phyloP scores from a whole-genome alignment of 1,140 invertebrate genomes.

The Euura lappo region DNA sequence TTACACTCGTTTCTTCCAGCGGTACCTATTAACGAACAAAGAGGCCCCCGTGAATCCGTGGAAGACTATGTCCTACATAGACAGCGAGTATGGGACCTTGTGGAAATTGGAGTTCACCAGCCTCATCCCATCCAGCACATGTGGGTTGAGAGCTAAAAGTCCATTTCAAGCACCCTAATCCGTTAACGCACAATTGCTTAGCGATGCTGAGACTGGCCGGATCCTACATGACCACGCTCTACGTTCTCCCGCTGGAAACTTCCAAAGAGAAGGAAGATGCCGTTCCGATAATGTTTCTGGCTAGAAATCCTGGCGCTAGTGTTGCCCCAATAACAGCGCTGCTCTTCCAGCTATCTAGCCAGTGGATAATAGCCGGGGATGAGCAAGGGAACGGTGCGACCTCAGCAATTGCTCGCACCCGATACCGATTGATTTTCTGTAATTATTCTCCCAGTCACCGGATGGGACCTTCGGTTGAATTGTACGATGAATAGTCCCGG shows the following conservation, averaged over 20 bases:
- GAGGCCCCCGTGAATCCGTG: not conserved
- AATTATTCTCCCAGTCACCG: constrained; percentile 21
- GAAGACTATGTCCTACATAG: constrained; percentile 24
- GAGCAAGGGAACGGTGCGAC: constrained; percentile 30
- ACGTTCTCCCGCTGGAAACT: constrained; percentile 27
- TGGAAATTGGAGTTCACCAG: constrained; percentile 30
- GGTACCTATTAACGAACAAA: constrained; percentile 2
- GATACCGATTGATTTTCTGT: not conserved
- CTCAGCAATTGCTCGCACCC: not conserved
- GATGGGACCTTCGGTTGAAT: constrained; percentile 30
- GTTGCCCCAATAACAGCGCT: constrained; percentile 30
- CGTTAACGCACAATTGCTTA: not conserved
- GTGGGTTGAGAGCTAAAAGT: not conserved
- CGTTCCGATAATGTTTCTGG: constrained; percentile 22
- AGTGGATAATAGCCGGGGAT: constrained; percentile 38
- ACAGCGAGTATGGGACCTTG: constrained; percentile 26
- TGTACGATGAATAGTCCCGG: constrained; percentile 24
- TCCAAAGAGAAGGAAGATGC: constrained; percentile 15
- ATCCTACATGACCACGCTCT: constrained; percentile 34
- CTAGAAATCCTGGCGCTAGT: constrained; percentile 21
- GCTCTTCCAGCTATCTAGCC: constrained; percentile 25
- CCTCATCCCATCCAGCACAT: constrained; percentile 20
- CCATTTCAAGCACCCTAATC: too few relatives aligned
- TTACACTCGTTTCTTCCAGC: not conserved
- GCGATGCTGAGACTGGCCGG: constrained; percentile 22